Conservation (phyloP, 2,113 vertebrate species). For the Galemys pyrenaicus region DNA sequence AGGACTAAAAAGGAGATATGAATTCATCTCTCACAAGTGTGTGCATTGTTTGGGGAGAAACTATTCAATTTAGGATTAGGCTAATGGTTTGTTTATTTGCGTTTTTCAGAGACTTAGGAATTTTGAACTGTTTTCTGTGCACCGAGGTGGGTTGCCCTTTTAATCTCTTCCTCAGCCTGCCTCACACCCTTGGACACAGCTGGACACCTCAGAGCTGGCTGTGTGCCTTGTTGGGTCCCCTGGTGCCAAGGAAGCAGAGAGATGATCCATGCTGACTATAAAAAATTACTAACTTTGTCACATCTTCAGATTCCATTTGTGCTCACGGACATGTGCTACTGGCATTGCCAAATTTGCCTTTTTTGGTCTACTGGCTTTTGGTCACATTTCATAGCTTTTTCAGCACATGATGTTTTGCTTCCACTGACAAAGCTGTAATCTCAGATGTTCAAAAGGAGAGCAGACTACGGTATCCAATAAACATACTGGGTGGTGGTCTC, state of each 20-base stretch:
- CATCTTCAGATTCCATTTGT: conserved; percentile 43
- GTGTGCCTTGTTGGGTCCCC: neutral
- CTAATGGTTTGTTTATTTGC: neutral
- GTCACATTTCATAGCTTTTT: neutral
- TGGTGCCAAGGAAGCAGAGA: neutral
- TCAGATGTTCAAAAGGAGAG: neutral
- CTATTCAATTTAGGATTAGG: neutral
- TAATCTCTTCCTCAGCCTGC: neutral
- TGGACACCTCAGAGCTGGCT: neutral
- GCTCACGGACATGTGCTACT: conserved; percentile 2
- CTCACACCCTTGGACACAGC: neutral
- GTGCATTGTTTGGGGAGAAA: neutral
- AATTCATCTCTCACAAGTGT: neutral
- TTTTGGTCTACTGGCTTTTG: conserved; percentile 57
- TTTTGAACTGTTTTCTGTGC: neutral
- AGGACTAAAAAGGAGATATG: neutral
- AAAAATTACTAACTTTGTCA: neutral
- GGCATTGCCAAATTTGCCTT: conserved; percentile 12
- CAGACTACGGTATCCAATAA: neutral
- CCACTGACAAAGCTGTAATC: neutral
- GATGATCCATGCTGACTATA: neutral
- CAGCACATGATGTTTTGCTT: conserved; percentile 17
- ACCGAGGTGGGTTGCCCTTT: neutral
- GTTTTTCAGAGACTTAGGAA: too few relatives aligned
- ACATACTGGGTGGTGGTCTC: neutral